These are phyloP conservation scores for Meghimatium bilineatum DNA, from an alignment of 2,888 invertebrate species.

Conservation along the genomic window DNA sequence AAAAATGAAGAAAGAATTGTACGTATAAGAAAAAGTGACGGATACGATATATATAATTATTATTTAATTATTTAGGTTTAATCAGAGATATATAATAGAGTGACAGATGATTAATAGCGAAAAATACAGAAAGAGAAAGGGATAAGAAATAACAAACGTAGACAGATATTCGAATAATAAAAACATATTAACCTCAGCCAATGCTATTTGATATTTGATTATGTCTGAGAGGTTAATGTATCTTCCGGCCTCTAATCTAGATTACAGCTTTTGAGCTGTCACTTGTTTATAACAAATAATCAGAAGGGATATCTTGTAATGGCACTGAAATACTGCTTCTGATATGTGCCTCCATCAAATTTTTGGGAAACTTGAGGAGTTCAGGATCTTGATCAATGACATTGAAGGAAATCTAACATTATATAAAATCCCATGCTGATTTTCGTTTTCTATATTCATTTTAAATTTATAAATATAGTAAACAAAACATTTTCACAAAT, in stretches of 20 bases:
- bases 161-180: not conserved
- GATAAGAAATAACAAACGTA: no score
- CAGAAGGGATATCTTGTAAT: not conserved
- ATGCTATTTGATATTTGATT: not conserved
- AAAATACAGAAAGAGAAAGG: no score
- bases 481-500: not conserved
- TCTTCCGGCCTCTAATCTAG: not conserved
- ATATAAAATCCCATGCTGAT: not conserved
- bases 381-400: not conserved
- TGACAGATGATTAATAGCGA: no score
- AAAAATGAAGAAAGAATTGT: no score
- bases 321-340: not conserved
- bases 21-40: no score
- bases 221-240: not conserved
- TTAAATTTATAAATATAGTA: not conserved
- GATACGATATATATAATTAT: no score
- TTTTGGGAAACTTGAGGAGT: not conserved
- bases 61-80: no score
- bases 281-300: not conserved
- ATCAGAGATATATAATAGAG: no score
- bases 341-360: not conserved
- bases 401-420: not conserved
- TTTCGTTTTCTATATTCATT: not conserved
- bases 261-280: not conserved
- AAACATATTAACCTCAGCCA: not conserved